Conservation (phyloP, 2,888 invertebrate species). For the Eristalis tenax region DNA sequence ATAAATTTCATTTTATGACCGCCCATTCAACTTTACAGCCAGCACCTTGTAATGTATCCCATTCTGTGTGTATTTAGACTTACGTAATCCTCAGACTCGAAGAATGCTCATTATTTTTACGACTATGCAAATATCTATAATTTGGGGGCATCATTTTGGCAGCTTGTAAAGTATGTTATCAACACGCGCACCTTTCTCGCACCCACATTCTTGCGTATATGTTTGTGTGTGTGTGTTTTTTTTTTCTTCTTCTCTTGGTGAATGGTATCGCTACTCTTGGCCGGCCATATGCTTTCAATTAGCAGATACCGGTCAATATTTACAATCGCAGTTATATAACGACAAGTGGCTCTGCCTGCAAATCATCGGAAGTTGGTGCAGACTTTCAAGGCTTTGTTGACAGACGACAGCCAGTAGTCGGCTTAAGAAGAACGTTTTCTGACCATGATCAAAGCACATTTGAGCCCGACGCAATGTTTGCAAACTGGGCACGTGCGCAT, state of each 20-base stretch:
- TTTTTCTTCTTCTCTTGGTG: background rate
- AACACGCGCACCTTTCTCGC: background rate
- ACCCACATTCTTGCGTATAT: background rate
- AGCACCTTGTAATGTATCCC: background rate
- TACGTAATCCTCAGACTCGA: background rate
- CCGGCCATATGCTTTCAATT: conserved; percentile 25
- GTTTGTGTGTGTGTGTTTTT: too few relatives aligned
- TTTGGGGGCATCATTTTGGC: background rate
- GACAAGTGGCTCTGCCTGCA: background rate
- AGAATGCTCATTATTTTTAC: background rate
- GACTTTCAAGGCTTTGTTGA: background rate
- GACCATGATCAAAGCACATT: background rate
- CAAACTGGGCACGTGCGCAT: background rate
- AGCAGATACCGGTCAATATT: conserved; percentile 12
- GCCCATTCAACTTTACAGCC: background rate
- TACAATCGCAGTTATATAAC: background rate
- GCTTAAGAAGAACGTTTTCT: background rate
- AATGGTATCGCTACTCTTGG: background rate
- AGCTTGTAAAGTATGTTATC: background rate
- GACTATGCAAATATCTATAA: background rate
- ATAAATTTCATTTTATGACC: background rate
- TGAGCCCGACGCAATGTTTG: background rate
- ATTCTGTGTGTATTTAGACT: background rate
- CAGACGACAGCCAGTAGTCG: background rate
- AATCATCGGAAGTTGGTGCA: background rate